Base-by-base conservation (phyloP, 23 tunicate species). In the Styela plicata region DNA sequence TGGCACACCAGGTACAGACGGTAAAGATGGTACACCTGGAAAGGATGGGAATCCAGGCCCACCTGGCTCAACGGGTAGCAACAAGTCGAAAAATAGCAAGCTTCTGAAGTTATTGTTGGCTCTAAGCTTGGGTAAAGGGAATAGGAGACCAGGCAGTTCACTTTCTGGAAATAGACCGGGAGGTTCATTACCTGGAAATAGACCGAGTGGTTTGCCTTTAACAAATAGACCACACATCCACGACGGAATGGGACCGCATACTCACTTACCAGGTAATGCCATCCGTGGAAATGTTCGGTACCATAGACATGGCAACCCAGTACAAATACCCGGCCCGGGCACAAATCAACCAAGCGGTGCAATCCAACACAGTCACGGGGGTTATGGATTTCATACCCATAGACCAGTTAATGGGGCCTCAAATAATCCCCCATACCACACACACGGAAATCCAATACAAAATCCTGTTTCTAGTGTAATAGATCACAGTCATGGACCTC, bases 11-110 rank as follows among this genome's bases (percentile, higher is more conserved):
- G 97, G 97, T 63, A 68, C 29, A 33, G 52, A 36, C 19, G 97
- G 97, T 16, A 34, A 28, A 24, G 31, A 52, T 19, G 97, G 97
- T 2, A 37, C 23, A 21, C 62, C 79, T 16, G 97, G 97, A 21
- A 22, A 83, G 29, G 79, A 74, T 63, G 98, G 98, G 25, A 34
- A 63, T 18, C 87, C 77, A 5, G 97, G 97, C 53, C 73, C 79
- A 1, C 73, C 82, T 23, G 95, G 92, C 10, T 23, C 31, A 19
- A 63, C n/a, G n/a, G n/a, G 57, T 44, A 44, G 57, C 57, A 13
- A 13, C 57, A 76, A 74, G 91, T 86, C 82, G 68, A 62, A 66
- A 25, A 66, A 66, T 5, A 66, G 17, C 30, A 25, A 66, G 31
- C 31, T 66, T 66, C 17, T 66, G 7, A 10, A 25, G 71, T 5